Evolutionary conservation across 1,140 invertebrate genomes (phyloP).

Genomic region (Idris sp.): DNA sequence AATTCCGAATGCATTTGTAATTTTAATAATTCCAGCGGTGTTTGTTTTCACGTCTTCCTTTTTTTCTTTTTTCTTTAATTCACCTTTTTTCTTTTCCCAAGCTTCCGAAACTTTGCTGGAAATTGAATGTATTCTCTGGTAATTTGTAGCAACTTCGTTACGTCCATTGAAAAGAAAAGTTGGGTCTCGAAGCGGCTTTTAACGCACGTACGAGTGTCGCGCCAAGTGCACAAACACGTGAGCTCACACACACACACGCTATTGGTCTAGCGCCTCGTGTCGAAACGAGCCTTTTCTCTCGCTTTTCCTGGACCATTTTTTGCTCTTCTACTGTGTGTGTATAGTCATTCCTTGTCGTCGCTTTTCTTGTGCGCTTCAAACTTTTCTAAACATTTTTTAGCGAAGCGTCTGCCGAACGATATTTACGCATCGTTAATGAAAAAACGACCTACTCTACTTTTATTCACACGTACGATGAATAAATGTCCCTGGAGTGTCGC

Average conservation of each 20-base stretch:
- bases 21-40: slow-evolving; percentile 27
- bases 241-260: slow-evolving; percentile 7
- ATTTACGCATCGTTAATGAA: slow-evolving; percentile 51
- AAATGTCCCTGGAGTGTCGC: slow-evolving; percentile 31
- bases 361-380: slow-evolving; percentile 8
- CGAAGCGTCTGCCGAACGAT: slow-evolving; percentile 32
- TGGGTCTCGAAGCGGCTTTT: slow-evolving; percentile 39
- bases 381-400: slow-evolving; percentile 53
- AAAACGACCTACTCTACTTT: slow-evolving; percentile 59
- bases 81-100: too few relatives aligned
- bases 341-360: too few relatives aligned
- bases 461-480: slow-evolving; percentile 39
- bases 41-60: slow-evolving; percentile 28
- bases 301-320: slow-evolving; percentile 23
- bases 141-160: slow-evolving; percentile 52
- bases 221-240: too few relatives aligned
- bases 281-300: slow-evolving; percentile 30
- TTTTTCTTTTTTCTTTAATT: too few relatives aligned
- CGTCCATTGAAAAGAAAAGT: slow-evolving; percentile 41
- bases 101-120: slow-evolving; percentile 7
- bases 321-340: too few relatives aligned
- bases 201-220: slow-evolving; percentile 37
- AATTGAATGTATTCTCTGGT: slow-evolving; percentile 45
- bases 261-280: slow-evolving; percentile 28
- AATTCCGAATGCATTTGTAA: slow-evolving; percentile 7